A percentile compares a stretch with the other conserved stretches of the same genome.
Conservation (phyloP, 2,797 vertebrate species). For the Cyclura pinguis region DNA sequence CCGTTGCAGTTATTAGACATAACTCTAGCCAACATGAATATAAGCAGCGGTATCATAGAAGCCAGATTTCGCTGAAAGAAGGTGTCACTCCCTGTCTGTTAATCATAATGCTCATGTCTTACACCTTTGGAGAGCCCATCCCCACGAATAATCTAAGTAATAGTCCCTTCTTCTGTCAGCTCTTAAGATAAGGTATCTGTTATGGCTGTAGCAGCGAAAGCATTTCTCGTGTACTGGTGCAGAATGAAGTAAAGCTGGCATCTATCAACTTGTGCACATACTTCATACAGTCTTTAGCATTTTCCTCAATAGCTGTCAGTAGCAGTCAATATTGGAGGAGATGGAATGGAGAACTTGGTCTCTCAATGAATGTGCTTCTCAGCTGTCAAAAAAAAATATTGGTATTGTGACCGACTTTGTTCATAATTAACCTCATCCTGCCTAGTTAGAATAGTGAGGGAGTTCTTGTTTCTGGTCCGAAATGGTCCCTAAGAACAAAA, state of each 20-base stretch:
- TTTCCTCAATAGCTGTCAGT: background rate
- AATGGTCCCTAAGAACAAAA: background rate
- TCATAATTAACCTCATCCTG: background rate
- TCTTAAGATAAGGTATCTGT: background rate
- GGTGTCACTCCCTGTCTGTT: background rate
- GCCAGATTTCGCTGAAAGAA: background rate
- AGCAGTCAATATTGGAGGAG: background rate
- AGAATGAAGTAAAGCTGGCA: background rate
- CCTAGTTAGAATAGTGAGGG: background rate
- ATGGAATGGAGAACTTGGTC: background rate
- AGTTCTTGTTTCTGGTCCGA: background rate
- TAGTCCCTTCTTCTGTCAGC: background rate
- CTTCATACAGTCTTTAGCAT: background rate
- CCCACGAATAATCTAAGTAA: background rate
- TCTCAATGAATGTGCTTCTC: background rate
- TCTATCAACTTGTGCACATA: background rate
- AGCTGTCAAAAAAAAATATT: background rate
- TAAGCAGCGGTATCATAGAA: background rate
- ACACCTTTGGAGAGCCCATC: no score
- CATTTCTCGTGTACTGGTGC: background rate
- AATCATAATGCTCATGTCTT: background rate
- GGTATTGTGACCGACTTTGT: background rate
- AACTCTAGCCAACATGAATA: background rate
- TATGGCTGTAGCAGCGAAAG: background rate
- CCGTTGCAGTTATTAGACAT: background rate